These are phyloP conservation scores for Ophion ellenae DNA, from an alignment of 2,888 invertebrate genomes.

Conservation along the genomic window DNA sequence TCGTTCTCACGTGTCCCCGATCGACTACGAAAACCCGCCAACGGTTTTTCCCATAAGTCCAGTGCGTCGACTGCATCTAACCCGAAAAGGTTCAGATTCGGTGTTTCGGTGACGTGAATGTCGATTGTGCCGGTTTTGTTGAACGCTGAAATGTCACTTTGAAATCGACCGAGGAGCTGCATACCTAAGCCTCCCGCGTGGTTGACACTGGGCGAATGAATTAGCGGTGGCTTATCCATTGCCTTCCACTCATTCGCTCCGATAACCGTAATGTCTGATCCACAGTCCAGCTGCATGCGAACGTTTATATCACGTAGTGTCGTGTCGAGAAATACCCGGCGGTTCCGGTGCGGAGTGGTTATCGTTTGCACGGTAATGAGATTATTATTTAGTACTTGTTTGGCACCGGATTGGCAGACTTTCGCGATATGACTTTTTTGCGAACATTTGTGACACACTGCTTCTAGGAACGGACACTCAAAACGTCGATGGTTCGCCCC, in stretches of 20 bases:
- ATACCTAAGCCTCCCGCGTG: constrained; percentile 31
- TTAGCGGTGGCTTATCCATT: constrained; percentile 40
- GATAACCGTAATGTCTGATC: constrained; percentile 53
- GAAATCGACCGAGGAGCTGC: too few relatives aligned
- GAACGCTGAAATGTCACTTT: constrained; percentile 31
- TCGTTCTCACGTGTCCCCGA: not conserved
- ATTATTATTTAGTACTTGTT: too few relatives aligned
- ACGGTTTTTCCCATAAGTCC: too few relatives aligned
- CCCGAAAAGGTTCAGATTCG: constrained; percentile 51
- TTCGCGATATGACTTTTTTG: too few relatives aligned
- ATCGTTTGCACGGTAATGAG: too few relatives aligned
- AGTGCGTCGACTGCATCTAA: not conserved
- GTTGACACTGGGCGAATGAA: constrained; percentile 27
- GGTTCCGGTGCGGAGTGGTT: too few relatives aligned
- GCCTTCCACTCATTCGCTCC: constrained; percentile 44
- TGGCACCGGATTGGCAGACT: too few relatives aligned
- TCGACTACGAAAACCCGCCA: constrained; percentile 21
- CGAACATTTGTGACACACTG: too few relatives aligned
- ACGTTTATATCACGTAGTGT: too few relatives aligned
- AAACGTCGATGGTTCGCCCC: too few relatives aligned
- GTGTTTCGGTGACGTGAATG: constrained; percentile 48
- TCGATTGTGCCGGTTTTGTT: constrained; percentile 41
- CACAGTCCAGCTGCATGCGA: constrained; percentile 15
- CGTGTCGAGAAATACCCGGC: too few relatives aligned
- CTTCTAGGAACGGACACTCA: too few relatives aligned